Percentiles rank a stretch among this genome's conserved stretches.
Evolutionary conservation across 2,113 vertebrate species (phyloP).

Genomic region (Cyprinus carpio): DNA sequence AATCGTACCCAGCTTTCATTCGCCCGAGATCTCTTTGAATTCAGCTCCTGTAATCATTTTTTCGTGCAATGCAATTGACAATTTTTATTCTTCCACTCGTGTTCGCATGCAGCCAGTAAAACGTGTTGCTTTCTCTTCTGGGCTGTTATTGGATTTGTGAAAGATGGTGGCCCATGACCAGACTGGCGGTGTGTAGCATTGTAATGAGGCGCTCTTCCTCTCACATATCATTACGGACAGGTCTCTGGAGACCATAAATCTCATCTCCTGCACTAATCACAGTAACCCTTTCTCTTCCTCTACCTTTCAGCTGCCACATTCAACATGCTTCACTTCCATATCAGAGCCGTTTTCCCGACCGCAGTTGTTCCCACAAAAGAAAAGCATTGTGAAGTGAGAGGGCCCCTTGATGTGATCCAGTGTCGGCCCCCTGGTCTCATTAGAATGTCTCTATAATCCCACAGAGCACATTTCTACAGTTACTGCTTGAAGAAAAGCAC

Average conservation of each 20-base stretch:
- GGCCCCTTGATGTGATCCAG: constrained; percentile 51
- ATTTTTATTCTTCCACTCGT: constrained; percentile 31
- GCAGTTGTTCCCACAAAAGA: constrained; percentile 32
- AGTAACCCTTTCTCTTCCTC: constrained; percentile 42
- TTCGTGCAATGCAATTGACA: constrained; percentile 9
- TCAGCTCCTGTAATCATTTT: constrained; percentile 18
- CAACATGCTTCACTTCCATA: constrained; percentile 11
- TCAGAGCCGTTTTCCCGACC: not conserved
- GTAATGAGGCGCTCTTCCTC: constrained; percentile 53
- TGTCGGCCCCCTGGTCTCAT: constrained; percentile 50
- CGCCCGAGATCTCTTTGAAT: constrained; percentile 20
- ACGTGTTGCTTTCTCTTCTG: constrained; percentile 26
- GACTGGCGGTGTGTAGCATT: constrained; percentile 47
- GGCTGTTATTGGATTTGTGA: constrained; percentile 53
- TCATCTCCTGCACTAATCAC: constrained; percentile 53
- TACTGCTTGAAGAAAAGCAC: constrained; percentile 46
- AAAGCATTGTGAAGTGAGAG: constrained; percentile 44
- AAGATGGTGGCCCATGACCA: constrained; percentile 52
- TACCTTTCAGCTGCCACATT: constrained; percentile 24
- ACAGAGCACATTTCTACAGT: constrained; percentile 52
- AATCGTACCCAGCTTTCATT: constrained; percentile 31
- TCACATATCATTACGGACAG: constrained; percentile 58
- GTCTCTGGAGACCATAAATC: constrained; percentile 56
- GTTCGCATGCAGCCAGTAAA: constrained; percentile 37
- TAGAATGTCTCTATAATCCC: constrained; percentile 54